Evolutionary conservation across 2,888 invertebrate species (phyloP).

Genomic region (Pristionchus arcanus): DNA sequence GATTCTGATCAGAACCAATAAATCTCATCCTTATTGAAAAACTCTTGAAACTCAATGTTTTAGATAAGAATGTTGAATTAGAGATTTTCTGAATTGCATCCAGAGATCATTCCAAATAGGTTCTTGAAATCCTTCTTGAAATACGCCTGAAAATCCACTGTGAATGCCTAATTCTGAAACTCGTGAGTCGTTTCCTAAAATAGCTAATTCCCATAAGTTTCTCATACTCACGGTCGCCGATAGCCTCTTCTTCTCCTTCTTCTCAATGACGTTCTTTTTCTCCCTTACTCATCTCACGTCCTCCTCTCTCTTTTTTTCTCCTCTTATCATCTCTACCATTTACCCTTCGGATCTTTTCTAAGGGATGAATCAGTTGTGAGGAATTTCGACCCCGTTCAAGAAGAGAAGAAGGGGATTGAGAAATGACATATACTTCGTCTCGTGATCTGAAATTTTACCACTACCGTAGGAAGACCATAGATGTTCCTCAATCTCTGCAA

Average conservation of each 20-base stretch:
- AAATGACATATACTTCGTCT: not conserved
- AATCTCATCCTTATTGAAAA: not conserved
- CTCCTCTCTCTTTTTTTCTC: not conserved
- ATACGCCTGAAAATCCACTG: too few species aligned
- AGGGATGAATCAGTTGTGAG: not conserved
- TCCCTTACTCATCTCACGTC: slow-evolving; percentile 42
- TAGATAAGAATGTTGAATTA: too few species aligned
- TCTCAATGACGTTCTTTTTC: not conserved
- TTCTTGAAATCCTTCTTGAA: too few species aligned
- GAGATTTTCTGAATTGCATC: too few species aligned
- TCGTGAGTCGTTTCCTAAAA: too few species aligned
- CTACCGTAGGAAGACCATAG: not conserved
- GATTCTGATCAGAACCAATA: not conserved
- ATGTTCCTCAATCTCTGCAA: not conserved
- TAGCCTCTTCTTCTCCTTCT: not conserved
- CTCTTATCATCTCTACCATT: slow-evolving; percentile 27
- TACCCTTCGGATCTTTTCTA: slow-evolving; percentile 11
- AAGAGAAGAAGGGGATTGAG: not conserved
- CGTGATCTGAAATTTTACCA: too few species aligned
- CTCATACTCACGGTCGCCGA: not conserved
- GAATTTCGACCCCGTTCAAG: not conserved
- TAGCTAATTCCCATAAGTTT: not conserved
- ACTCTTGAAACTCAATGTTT: not conserved
- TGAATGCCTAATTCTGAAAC: too few species aligned
- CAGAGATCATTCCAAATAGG: too few species aligned